Conservation (phyloP, 2,888 invertebrate species). For the Ypsolopha scabrella region DNA sequence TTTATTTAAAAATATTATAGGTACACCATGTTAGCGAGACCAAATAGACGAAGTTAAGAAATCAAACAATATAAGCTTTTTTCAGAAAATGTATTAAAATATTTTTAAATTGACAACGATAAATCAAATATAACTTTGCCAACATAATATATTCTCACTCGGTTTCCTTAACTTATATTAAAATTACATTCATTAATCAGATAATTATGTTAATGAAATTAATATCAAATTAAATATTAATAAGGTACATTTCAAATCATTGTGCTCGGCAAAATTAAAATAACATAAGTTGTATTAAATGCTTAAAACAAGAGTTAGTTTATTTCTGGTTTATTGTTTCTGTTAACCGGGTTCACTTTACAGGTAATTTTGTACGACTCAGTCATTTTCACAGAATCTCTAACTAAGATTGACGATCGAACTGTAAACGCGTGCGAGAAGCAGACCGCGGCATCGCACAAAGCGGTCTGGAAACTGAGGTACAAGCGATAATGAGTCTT, state of each 20-base stretch:
- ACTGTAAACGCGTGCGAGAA: slow-evolving; percentile 56
- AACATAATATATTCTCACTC: background rate
- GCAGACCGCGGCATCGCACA: slow-evolving; percentile 46
- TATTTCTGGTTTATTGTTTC: background rate
- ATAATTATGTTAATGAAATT: no score
- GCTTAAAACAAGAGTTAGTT: background rate
- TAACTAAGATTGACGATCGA: slow-evolving; percentile 49
- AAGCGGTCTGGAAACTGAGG: slow-evolving; percentile 50
- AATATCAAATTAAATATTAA: background rate
- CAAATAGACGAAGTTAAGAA: no score
- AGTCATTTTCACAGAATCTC: slow-evolving; percentile 57
- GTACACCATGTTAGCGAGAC: no score
- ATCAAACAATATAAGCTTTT: background rate
- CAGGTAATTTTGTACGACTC: slow-evolving; percentile 63
- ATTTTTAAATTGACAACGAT: background rate
- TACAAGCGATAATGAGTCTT: slow-evolving; percentile 59
- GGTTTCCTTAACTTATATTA: no score
- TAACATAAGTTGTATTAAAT: background rate
- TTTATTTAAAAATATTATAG: no score
- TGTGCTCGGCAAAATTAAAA: background rate
- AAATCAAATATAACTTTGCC: background rate
- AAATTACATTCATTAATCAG: no score
- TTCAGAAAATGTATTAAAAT: background rate
- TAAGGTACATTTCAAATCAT: background rate
- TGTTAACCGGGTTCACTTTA: slow-evolving; percentile 57